Base-by-base conservation (phyloP, 2,113 vertebrate genomes). In the Sminthopsis crassicaudata region DNA sequence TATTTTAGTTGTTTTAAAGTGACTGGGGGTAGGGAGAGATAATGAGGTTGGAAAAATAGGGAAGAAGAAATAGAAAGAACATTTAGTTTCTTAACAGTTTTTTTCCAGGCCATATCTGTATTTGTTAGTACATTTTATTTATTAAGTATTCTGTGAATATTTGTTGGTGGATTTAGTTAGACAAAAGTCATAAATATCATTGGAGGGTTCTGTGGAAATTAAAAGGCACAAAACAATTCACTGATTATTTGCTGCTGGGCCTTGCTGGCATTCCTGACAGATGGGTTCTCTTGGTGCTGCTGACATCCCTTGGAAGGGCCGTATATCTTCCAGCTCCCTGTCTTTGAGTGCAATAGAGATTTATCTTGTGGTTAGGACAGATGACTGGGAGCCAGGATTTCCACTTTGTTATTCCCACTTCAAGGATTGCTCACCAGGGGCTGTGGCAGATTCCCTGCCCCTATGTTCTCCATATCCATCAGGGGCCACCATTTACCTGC, bases 321-420 rank as follows among this genome's bases (percentile, higher is more conserved):
- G 24, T 46, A 46, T 84, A 90, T 91, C 10, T 90, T 95, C 91
- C 93, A 67, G 42, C 55, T 76, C 22, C 19, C 6, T 51, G 94
- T 14, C 53, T 96, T 95, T 91, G 88, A 91, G 91, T 95, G 95
- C 92, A 89, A 16, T 96, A 5, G 91, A 30, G 36, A 46, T 96
- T 95, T 93, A 76, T 89, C 88, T 50, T 57, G 12, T 55, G 12
- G 92, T 94, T 93, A 42, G 89, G 90, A 76, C 54, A 91, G n/a
- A 92, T 48, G 89, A 90, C 89, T 90, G 46, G 46, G 89, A 90
- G 89, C 27, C 89, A 27, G 89, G 25, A 90, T 46, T 52, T 90
- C 14, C 24, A 91, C 91, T 89, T 57, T 48, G 55, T 57, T 55
- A 26, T 42, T 93, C 24, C 96, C 46, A 84, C 50, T 42, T 51